Conservation (phyloP, 2,797 vertebrate species). For the Chloroceryle amazona region DNA sequence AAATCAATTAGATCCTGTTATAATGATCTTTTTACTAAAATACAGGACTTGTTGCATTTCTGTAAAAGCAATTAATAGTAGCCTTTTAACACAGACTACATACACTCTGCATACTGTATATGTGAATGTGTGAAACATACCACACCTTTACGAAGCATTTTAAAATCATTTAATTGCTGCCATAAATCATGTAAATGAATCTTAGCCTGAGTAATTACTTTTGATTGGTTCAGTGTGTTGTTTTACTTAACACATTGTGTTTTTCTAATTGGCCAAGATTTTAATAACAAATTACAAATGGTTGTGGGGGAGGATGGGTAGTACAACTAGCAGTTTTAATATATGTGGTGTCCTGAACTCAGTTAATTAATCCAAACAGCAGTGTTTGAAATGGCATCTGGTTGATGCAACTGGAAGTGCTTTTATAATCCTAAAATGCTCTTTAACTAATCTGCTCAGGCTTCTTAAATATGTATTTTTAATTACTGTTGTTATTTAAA, state of each 20-base stretch:
- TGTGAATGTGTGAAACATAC: background rate
- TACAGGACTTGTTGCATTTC: background rate
- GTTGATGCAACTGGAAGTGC: slow-evolving; percentile 41
- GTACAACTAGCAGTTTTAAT: slow-evolving; percentile 39
- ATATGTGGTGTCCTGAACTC: slow-evolving; percentile 46
- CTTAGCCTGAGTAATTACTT: slow-evolving; percentile 45
- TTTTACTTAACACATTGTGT: slow-evolving; percentile 45
- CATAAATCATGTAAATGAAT: slow-evolving; percentile 55
- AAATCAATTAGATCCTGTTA: slow-evolving; percentile 57
- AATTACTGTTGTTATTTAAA: slow-evolving; percentile 60
- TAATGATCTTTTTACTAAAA: slow-evolving; percentile 38
- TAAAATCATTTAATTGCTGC: slow-evolving; percentile 8
- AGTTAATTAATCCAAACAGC: slow-evolving; percentile 64
- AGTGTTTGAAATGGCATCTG: slow-evolving; percentile 57
- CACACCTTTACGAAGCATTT: slow-evolving; percentile 43
- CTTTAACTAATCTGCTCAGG: slow-evolving; percentile 50
- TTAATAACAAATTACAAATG: slow-evolving; percentile 52
- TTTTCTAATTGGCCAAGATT: slow-evolving; percentile 61
- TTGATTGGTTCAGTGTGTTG: slow-evolving; percentile 46
- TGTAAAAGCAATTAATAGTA: slow-evolving; percentile 18
- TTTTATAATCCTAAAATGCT: slow-evolving; percentile 66
- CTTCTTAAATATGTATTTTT: slow-evolving; percentile 57
- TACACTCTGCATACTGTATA: background rate
- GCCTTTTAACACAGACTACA: background rate
- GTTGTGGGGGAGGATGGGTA: background rate